phyloP scores from a whole-genome alignment of 2,888 invertebrate genomes.

The Drosophila vallismaia region DNA sequence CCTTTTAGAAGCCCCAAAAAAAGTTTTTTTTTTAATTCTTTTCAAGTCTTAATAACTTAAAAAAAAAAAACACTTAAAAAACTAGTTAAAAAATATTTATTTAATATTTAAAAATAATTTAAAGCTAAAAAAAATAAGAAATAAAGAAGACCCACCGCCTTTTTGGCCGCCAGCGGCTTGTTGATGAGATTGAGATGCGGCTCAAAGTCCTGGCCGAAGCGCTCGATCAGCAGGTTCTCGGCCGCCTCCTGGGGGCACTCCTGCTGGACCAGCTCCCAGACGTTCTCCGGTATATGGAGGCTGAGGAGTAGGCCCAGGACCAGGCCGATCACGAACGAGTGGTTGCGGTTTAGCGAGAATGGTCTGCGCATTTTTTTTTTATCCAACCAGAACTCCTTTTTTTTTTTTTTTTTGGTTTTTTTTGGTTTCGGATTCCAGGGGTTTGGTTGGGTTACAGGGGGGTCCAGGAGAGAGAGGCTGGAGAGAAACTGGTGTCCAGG shows the following conservation, averaged over 20 bases:
- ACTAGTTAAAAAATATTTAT: too few relatives aligned
- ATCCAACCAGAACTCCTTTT: constrained; percentile 10
- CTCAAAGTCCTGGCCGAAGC: constrained; percentile 84
- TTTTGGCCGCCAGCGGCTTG: constrained; percentile 84
- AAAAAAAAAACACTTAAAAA: too few relatives aligned
- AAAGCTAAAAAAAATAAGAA: neutral
- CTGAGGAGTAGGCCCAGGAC: constrained; percentile 82
- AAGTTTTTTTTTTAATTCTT: too few relatives aligned
- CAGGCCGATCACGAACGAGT: constrained; percentile 83
- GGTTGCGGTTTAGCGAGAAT: constrained; percentile 81
- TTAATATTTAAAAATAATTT: neutral
- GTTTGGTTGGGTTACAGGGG: too few relatives aligned
- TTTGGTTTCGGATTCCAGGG: neutral
- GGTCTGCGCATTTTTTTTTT: constrained; percentile 81
- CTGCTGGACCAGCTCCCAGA: constrained; percentile 83
- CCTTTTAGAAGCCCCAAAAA: too few relatives aligned
- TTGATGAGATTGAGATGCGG: constrained; percentile 84
- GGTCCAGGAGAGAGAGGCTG: constrained; percentile 16
- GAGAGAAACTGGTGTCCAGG: constrained; percentile 34
- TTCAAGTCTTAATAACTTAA: too few relatives aligned
- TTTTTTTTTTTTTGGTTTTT: neutral
- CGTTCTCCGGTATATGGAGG: constrained; percentile 82
- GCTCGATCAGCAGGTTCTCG: constrained; percentile 82
- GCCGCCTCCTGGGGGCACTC: constrained; percentile 83
- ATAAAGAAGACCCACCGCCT: constrained; percentile 79